A percentile compares a stretch with the other conserved stretches of the same genome.
Conservation (phyloP, 2,888 invertebrate species). For the Eristalis intricaria region DNA sequence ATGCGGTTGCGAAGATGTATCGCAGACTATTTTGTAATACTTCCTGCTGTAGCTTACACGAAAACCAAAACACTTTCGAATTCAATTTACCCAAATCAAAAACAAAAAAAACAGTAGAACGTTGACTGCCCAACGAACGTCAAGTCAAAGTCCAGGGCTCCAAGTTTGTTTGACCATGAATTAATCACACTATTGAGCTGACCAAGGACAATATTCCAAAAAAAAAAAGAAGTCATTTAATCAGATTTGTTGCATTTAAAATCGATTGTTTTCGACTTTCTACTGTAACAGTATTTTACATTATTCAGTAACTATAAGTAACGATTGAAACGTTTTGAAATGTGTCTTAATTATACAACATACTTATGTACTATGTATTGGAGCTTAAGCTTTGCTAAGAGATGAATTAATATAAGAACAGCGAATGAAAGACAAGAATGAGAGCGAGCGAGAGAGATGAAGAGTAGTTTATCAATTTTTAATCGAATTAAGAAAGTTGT, state of each 20-base stretch:
- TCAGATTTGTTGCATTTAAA: background rate
- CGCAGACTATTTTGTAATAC: slow-evolving; percentile 33
- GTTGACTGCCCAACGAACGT: background rate
- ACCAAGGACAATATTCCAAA: background rate
- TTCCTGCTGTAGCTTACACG: slow-evolving; percentile 3
- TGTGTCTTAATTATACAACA: slow-evolving; percentile 35
- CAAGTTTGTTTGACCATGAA: too few species aligned
- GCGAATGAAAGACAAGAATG: slow-evolving; percentile 25
- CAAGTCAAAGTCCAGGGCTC: background rate
- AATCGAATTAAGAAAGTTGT: background rate
- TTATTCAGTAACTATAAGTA: background rate
- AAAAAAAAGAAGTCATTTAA: background rate
- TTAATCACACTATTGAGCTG: background rate
- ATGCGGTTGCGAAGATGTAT: background rate
- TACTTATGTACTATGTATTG: slow-evolving; percentile 9
- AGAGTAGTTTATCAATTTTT: background rate
- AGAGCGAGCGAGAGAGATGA: background rate
- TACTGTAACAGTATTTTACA: background rate
- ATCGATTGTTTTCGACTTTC: background rate
- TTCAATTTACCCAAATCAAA: slow-evolving; percentile 8
- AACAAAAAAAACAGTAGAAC: slow-evolving; percentile 38
- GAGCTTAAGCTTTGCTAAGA: slow-evolving; percentile 52
- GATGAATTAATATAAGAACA: slow-evolving; percentile 30
- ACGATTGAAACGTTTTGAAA: slow-evolving; percentile 4
- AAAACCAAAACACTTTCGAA: slow-evolving; percentile 1